Evolutionary conservation across 2,113 vertebrate genomes (phyloP), one percentile per base, ranked within the genome.

Genomic region (Stegastes partitus): DNA sequence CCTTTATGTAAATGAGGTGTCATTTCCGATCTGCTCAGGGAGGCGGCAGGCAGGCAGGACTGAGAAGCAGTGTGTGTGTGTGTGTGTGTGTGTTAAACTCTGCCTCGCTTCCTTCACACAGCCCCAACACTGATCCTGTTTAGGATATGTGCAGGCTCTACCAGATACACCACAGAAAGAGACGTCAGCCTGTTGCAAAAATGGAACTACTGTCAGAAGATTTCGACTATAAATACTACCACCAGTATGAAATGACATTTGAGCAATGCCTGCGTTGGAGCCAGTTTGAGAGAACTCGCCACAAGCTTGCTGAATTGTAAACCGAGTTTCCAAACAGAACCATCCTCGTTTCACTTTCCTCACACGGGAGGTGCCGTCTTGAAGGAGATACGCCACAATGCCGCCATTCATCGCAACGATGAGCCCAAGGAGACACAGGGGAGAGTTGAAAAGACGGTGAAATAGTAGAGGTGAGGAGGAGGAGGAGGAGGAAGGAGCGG

Each of bases 1-100:
- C 96, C 96, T 97, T 97, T 98, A 98, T 99, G 98, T 96, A 98
- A 99, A 99, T 98, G 91, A 96, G 94, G 94, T 97, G 97, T 97
- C 97, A 96, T 96, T 95, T 94, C 96, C 93, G 96, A 99, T 98
- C 96, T 93, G 94, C 93, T 95, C 93, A 94, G 88, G 81, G 90
- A 93, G 82, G 92, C 87, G 59, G 85, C 84, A 85, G 91, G 84
- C 85, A 90, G 91, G 89, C 87, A 83, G 82, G 83, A 87, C 83
- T 76, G 70, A 84, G 67, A 65, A 80, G 68, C 57, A 5, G 62
- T 77, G 69, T 76, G 66, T 87, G 77, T 45, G 83, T 55, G 76
- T 47, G 18, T 68, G 71, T 68, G 49, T 69, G 75, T 69, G 64
- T 57, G 51, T 80, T 59, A 54, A 73, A 73, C 76, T 82, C 73